These are phyloP conservation scores for Itoplectis maculator DNA, from an alignment of 2,888 invertebrate genomes.

Conservation along the genomic window DNA sequence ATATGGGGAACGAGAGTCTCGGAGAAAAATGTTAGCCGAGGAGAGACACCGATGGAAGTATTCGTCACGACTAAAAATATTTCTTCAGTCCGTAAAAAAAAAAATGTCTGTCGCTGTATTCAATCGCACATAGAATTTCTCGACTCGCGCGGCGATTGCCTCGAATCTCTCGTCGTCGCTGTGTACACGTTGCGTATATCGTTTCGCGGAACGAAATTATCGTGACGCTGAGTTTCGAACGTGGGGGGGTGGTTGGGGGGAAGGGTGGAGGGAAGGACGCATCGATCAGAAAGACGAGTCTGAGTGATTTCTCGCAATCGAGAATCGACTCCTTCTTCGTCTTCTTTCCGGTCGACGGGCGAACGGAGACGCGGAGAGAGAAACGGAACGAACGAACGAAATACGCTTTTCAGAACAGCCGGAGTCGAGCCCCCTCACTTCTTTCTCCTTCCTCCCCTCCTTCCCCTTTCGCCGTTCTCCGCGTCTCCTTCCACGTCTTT, in stretches of 20 bases:
- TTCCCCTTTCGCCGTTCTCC: neutral
- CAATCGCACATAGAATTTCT: neutral
- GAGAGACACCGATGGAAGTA: neutral
- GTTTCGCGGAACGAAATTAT: conserved; percentile 11
- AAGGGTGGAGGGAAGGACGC: no score
- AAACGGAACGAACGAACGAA: conserved; percentile 11
- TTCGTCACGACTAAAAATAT: no score
- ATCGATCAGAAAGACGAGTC: conserved; percentile 35
- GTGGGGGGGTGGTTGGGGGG: no score
- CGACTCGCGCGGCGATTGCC: neutral
- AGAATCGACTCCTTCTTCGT: conserved; percentile 21
- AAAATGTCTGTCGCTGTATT: neutral
- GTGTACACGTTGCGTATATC: neutral
- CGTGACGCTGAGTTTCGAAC: neutral
- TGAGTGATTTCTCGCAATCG: conserved; percentile 38
- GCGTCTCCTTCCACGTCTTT: neutral
- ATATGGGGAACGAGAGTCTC: conserved; percentile 46
- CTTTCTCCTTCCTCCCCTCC: neutral
- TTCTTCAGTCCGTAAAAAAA: neutral
- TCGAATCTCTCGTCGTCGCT: neutral
- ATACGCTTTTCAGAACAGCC: conserved; percentile 38
- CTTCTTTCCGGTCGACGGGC: neutral
- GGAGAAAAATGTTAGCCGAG: conserved; percentile 50
- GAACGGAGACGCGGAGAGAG: neutral
- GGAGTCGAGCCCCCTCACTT: neutral